Conservation (phyloP, 2,797 vertebrate genomes). For the Okamejei kenojei region DNA sequence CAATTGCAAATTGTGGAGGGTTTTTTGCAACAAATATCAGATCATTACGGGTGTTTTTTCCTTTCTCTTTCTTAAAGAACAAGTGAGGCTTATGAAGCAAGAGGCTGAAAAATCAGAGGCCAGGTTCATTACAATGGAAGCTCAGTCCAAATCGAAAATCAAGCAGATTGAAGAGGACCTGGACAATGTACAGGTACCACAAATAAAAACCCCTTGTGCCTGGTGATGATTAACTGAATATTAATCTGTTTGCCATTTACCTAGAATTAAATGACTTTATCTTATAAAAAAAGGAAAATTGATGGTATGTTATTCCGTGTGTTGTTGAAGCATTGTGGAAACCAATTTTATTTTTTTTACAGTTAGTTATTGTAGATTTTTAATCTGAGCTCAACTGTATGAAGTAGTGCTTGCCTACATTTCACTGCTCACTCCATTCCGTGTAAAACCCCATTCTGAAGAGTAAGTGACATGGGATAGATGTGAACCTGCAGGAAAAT, state of each 20-base stretch:
- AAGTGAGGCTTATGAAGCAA: slow-evolving; percentile 69
- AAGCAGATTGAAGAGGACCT: slow-evolving; percentile 78
- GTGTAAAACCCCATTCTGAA: not conserved
- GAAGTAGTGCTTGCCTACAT: not conserved
- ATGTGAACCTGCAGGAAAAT: not conserved
- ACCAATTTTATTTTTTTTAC: no score
- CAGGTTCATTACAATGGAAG: slow-evolving; percentile 84
- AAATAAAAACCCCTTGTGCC: not conserved
- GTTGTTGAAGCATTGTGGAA: not conserved
- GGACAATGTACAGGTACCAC: slow-evolving; percentile 64
- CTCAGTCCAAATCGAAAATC: slow-evolving; percentile 80
- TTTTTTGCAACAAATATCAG: not conserved
- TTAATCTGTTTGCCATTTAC: not conserved
- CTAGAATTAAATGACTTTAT: not conserved
- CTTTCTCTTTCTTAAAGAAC: slow-evolving; percentile 51
- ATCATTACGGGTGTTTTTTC: not conserved
- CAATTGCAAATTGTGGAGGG: not conserved
- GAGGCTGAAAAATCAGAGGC: slow-evolving; percentile 78
- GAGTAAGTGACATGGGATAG: not conserved
- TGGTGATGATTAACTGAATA: not conserved
- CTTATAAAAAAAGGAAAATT: not conserved
- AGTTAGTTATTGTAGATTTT: no score
- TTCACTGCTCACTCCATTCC: not conserved
- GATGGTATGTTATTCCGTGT: not conserved
- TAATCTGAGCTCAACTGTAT: not conserved